A percentile compares a stretch with the other conserved stretches of the same genome.
phyloP scores from a whole-genome alignment of 2,113 vertebrate species.

The Rhinichthys klamathensis region DNA sequence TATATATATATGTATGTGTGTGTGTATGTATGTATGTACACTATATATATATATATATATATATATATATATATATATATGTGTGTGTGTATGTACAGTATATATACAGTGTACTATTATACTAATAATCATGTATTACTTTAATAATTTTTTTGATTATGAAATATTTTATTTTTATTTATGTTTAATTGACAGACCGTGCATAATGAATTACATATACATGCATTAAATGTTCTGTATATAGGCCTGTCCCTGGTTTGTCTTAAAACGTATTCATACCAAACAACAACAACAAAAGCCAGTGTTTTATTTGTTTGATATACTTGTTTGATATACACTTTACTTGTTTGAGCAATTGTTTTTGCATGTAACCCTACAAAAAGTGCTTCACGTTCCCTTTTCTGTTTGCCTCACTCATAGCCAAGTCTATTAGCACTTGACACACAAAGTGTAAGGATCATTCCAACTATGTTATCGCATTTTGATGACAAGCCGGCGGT shows the following conservation, averaged over 20 bases:
- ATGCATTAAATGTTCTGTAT: background rate
- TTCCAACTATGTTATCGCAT: conserved; percentile 47
- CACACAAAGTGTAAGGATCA: conserved; percentile 52
- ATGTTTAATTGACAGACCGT: background rate
- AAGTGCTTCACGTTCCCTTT: background rate
- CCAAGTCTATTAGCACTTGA: conserved; percentile 57
- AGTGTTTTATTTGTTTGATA: background rate
- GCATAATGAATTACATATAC: background rate
- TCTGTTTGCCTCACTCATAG: conserved; percentile 23
- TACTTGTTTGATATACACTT: background rate
- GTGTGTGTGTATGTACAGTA: too few species aligned
- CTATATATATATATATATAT: too few species aligned
- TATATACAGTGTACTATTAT: too few species aligned
- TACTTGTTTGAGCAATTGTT: background rate
- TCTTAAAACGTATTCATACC: background rate
- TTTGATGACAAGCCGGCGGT: conserved; percentile 38
- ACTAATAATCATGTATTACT: too few species aligned
- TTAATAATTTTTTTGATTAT: background rate
- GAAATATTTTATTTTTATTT: background rate
- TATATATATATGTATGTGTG: too few species aligned
- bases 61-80: too few species aligned
- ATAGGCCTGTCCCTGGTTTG: background rate
- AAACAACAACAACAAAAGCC: background rate
- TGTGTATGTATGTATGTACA: too few species aligned
- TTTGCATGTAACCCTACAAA: background rate